Base-by-base conservation (phyloP, 2,113 vertebrate species). In the Ceyx melanurus region DNA sequence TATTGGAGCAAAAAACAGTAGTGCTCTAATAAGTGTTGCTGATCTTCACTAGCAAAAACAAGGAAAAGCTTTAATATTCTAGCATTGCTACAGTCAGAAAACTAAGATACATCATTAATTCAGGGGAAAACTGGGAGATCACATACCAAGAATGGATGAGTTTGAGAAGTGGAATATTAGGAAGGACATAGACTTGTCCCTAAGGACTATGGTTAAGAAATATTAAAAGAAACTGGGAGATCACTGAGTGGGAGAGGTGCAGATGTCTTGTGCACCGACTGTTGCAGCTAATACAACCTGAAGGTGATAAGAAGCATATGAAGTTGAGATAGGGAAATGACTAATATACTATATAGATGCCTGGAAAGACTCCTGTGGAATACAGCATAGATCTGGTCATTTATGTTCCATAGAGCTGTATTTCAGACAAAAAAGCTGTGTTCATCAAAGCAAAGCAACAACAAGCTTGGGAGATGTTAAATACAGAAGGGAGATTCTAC, bases 211-310 rank as follows among this genome's bases (percentile, higher is more conserved):
- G 7, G 9, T 5, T 28, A 84, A 29, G 19, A 84, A 66, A 42
- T 8, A 3, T 8, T 14, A 37, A 23, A 7, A 18, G 53, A 50
- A 81, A 74, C 56, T 66, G 21, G 14, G 22, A 88, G 23, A 20
- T n/a, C 15, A 37, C 0, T 12, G 29, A n/a, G 33, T 50, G 19
- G 31, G 11, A 72, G 13, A 56, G 6, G 10, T 62, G 51, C 23
- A 83, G 54, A 53, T 2, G 3, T 11, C 57, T 18, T 0, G 0
- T 17, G 14, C 33, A 11, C 21, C 16, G 57, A 21, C 15, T 72
- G 19, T 60, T 37, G 19, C 33, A 82, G 13, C 16, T 87, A 79
- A 53, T 9, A 25, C 0, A 3, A 12, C 46, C 57, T 64, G 12
- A 84, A 42, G 15, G 6, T 46, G 45, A 46, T 2, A 13, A 40